phyloP scores from a whole-genome alignment of 2,113 vertebrate species.

The Caracal caracal region DNA sequence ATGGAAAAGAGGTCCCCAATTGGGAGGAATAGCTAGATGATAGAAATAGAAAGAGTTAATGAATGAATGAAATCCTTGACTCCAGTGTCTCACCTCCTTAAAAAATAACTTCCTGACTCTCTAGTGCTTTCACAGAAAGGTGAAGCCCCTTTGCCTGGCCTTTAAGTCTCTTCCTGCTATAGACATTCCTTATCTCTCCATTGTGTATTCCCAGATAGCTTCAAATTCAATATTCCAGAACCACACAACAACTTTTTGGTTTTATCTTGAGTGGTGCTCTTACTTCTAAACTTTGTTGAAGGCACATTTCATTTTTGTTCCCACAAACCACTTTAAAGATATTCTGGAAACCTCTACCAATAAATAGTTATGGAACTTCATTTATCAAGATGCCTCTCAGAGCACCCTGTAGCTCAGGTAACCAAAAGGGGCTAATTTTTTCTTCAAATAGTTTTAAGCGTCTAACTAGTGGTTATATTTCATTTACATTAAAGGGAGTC shows the following conservation, averaged over 20 bases:
- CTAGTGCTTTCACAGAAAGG: background rate
- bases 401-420: background rate
- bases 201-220: rapidly evolving
- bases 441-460: background rate
- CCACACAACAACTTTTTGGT: background rate
- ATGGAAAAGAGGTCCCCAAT: background rate
- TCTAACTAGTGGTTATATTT: background rate
- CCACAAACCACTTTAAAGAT: background rate
- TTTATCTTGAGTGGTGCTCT: background rate
- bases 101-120: background rate
- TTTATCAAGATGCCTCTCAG: background rate
- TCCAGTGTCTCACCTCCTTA: background rate
- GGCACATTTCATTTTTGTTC: background rate
- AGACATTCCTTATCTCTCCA: background rate
- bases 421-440: background rate
- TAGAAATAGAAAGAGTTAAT: background rate
- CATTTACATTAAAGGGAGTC: background rate
- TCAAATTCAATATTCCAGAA: background rate
- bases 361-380: background rate
- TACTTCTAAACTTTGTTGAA: background rate
- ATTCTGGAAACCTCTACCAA: background rate
- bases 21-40: background rate
- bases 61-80: background rate
- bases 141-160: background rate
- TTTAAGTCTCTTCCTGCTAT: background rate